Conservation (phyloP, 2,888 invertebrate genomes). For the Euspilapteryx auroguttella region DNA sequence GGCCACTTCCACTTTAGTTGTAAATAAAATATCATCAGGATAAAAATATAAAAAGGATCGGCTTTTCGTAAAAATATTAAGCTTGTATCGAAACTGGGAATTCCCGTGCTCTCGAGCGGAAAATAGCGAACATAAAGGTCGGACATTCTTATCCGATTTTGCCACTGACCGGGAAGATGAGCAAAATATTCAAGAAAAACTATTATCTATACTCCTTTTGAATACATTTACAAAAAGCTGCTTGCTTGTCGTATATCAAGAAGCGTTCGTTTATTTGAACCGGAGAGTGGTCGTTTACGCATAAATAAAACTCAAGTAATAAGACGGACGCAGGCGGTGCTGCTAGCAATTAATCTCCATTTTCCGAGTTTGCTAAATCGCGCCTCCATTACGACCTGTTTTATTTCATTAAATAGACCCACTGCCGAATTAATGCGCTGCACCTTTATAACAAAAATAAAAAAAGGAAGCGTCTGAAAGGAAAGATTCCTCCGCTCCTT, state of each 20-base stretch:
- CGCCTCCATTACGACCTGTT: conserved; percentile 43
- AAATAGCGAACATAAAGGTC: conserved; percentile 56
- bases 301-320: conserved; percentile 37
- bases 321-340: conserved; percentile 41
- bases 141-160: conserved; percentile 18
- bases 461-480: conserved; percentile 24
- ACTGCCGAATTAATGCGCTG: conserved; percentile 41
- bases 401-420: conserved; percentile 54
- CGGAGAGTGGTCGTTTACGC: conserved; percentile 30
- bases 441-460: conserved; percentile 35
- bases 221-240: too few species aligned
- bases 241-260: too few species aligned
- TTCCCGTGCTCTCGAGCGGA: conserved; percentile 45
- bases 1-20: too few species aligned
- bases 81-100: conserved; percentile 37
- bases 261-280: too few species aligned
- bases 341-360: conserved; percentile 54
- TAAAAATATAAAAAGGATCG: not conserved
- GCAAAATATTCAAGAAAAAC: conserved; percentile 27
- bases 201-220: too few species aligned
- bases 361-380: conserved; percentile 48
- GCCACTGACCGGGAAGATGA: conserved; percentile 29
- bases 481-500: conserved; percentile 30
- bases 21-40: too few species aligned
- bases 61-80: too few species aligned